Base-by-base conservation (phyloP, 2,888 invertebrate species). In the Cyrtodaria siliqua region DNA sequence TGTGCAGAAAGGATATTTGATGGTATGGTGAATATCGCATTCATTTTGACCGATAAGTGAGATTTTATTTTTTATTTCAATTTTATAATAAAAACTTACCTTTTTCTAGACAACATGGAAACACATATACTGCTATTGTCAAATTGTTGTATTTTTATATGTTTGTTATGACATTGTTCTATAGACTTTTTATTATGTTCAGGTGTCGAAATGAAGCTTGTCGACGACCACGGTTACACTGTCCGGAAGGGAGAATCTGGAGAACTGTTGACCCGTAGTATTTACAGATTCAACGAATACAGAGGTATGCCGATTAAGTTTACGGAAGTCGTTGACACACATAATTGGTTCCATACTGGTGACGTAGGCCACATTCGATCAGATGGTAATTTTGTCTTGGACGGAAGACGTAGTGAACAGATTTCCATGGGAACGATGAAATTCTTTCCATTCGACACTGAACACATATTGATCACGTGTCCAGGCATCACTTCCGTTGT, bases 381-480 rank as follows among this genome's bases (percentile, higher is more conserved):
- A 0, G 78, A 78, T n/a, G 78, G 78, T 1, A 74, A 78, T 29
- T 59, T 73, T 38, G 47, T 73, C 3, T 20, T 78, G 8, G 64
- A 74, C 1, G 73, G 73, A 12, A 49, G 78, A 16, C 27, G 49
- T 24, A 47, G 26, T 14, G 78, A 78, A 16, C 1, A 20, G 14
- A 70, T 78, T 12, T 69, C 73, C 27, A 55, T 61, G 16, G 69
- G 61, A 2, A 26, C 29, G 2, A 47, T 26, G n/a, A 73, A 73
- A 40, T 42, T 61, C 20, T 73, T 69, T 49, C 78, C 73, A 0
- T 50, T 42, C 26, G 47, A 50, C 4, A 12, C 73, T 3, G 78
- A 78, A 26, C 50, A 40, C 24, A 42, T 57, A 2, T 24, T 78
- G 6, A 26, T 14, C 1, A 69, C 16, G 20, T 53, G 49, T 9